Base-by-base conservation (phyloP, 2,113 vertebrate species). In the Empidonax traillii region DNA sequence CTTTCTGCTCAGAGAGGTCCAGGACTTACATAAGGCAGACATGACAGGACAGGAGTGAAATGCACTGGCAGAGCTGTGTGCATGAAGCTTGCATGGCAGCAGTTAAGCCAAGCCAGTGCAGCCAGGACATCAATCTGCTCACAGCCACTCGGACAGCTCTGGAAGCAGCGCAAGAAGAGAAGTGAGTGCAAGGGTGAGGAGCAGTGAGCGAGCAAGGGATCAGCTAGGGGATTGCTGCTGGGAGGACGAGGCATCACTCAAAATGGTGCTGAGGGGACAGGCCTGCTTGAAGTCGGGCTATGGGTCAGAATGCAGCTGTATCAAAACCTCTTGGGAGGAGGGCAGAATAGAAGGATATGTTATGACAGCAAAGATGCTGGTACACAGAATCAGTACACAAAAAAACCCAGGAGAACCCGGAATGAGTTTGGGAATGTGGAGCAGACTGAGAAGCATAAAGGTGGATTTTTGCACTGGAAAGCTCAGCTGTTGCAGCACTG, bases 71-170 rank as follows among this genome's bases (percentile, higher is more conserved):
- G 49, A 30, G 20, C 66, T 89, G 53, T 1, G 8, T 5, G 58
- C 47, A 56, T 0, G 1, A 27, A 75, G 61, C 35, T 63, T n/a
- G 24, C 5, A 2, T 0, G 23, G 84, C 58, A 86, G 65, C 62
- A 9, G 72, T 86, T 58, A 47, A 30, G 16, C 4, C 61, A 49
- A 46, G 20, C 31, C 25, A 6, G 72, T 0, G 39, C 4, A 43
- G 74, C 10, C 0, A 0, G 51, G n/a, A 65, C 1, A 33, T 41
- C 68, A 6, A 18, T 21, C 27, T 8, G 0, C 33, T 49, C 4
- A 1, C 13, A 47, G 39, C 19, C 47, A 89, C 1, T 0, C 5
- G 27, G 39, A 44, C 66, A 94, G 56, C 0, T 4, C 16, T 25
- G 62, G 58, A 58, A 85, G n/a, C 33, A 71, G 49, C 35, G 31